Conservation (phyloP, 2,113 vertebrate genomes). For the Poeciliopsis retropinna region DNA sequence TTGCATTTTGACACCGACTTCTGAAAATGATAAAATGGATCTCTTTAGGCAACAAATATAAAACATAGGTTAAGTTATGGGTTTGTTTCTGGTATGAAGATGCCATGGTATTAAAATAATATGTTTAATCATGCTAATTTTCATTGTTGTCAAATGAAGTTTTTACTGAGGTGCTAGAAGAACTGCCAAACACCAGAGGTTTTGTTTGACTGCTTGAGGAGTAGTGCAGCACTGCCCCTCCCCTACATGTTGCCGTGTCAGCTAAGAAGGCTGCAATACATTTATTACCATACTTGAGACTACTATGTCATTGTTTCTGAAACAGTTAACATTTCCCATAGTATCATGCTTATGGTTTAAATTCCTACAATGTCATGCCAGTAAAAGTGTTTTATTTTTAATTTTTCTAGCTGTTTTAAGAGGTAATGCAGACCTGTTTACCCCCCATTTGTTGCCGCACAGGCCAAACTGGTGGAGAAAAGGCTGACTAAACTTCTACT, state of each 20-base stretch:
- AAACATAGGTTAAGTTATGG: not conserved
- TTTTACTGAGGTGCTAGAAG: not conserved
- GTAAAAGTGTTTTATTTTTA: not conserved
- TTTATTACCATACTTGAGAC: too few relatives aligned
- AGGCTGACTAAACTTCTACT: not conserved
- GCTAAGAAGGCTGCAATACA: too few relatives aligned
- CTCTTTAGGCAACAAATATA: not conserved
- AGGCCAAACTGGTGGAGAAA: not conserved
- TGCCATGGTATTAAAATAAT: not conserved
- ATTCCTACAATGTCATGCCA: not conserved
- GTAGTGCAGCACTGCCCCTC: too few relatives aligned
- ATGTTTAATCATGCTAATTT: not conserved
- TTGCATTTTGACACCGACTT: conserved; percentile 39
- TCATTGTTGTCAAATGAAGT: not conserved
- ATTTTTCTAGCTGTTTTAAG: not conserved
- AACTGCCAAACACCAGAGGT: too few relatives aligned
- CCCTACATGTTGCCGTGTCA: too few relatives aligned
- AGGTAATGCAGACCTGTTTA: not conserved
- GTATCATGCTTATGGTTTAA: not conserved
- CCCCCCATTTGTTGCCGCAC: not conserved
- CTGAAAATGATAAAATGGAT: not conserved
- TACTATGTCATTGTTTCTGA: too few relatives aligned
- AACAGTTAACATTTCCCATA: not conserved
- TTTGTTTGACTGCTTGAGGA: too few relatives aligned
- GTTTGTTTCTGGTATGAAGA: not conserved